Conservation (phyloP, 1,140 invertebrate species). For the Colletes gigas region DNA sequence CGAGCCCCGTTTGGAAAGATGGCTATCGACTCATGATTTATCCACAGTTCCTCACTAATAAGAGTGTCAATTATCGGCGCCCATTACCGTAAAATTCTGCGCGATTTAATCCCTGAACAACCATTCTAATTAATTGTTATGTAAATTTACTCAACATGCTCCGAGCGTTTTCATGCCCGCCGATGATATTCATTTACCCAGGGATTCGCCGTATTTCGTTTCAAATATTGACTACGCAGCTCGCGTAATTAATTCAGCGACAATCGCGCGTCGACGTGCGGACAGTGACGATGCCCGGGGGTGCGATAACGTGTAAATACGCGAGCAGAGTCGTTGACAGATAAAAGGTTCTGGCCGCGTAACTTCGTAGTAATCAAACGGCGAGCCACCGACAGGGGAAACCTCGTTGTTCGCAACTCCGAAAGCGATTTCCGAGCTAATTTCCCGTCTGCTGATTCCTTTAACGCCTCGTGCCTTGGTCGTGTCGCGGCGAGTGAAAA, state of each 20-base stretch:
- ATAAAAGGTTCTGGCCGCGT: slow-evolving; percentile 14
- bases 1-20: too few relatives aligned
- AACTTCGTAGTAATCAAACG: background rate
- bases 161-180: background rate
- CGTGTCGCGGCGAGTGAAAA: background rate
- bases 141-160: slow-evolving; percentile 9
- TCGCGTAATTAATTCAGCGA: slow-evolving; percentile 25
- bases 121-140: slow-evolving; percentile 17
- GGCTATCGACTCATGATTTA: too few relatives aligned
- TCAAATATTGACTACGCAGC: slow-evolving; percentile 25
- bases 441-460: slow-evolving; percentile 33
- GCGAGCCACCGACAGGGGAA: background rate
- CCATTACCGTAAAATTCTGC: too few relatives aligned
- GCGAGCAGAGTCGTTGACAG: background rate
- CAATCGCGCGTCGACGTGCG: background rate
- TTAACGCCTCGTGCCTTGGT: background rate
- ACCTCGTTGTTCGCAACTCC: slow-evolving; percentile 22
- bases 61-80: too few relatives aligned
- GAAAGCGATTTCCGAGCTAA: slow-evolving; percentile 37
- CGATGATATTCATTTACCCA: slow-evolving; percentile 24
- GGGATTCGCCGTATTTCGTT: slow-evolving; percentile 1
- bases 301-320: slow-evolving; percentile 20
- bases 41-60: too few relatives aligned
- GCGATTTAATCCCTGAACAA: background rate
- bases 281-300: background rate